Evolutionary conservation across 2,888 invertebrate species (phyloP).

Genomic region (Cephus sareptanus): DNA sequence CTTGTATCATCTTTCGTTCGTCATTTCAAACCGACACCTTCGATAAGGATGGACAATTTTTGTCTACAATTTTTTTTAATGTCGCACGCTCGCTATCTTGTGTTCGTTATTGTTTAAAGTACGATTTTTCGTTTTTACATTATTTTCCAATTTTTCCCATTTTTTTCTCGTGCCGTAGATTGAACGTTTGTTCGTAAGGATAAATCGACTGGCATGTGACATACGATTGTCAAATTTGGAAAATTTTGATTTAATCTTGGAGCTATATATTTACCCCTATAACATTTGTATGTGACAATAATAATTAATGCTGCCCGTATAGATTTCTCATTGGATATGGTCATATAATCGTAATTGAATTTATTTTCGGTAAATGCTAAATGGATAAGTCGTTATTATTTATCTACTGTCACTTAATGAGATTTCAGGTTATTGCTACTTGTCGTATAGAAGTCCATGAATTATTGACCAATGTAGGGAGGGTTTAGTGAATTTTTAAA

Average conservation of each 20-base stretch:
- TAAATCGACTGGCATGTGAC: neutral
- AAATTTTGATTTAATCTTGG: neutral
- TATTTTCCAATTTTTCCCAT: neutral
- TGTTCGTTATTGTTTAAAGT: neutral
- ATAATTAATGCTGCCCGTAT: neutral
- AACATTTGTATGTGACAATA: neutral
- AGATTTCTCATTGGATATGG: neutral
- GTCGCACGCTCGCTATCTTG: neutral
- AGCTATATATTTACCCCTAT: neutral
- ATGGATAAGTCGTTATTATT: neutral
- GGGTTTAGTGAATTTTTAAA: no score
- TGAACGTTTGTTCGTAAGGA: neutral
- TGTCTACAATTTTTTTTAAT: neutral
- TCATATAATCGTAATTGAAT: neutral
- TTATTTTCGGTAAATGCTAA: neutral
- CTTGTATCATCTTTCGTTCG: neutral
- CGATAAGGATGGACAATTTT: neutral
- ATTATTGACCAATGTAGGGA: neutral
- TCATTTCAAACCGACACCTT: neutral
- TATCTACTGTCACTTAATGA: neutral
- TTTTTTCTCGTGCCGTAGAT: neutral
- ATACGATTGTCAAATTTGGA: neutral
- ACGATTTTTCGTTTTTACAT: neutral
- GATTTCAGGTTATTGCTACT: neutral
- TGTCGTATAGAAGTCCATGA: neutral